Conservation (phyloP, 2,888 invertebrate species). For the Drosophila bunnanda region DNA sequence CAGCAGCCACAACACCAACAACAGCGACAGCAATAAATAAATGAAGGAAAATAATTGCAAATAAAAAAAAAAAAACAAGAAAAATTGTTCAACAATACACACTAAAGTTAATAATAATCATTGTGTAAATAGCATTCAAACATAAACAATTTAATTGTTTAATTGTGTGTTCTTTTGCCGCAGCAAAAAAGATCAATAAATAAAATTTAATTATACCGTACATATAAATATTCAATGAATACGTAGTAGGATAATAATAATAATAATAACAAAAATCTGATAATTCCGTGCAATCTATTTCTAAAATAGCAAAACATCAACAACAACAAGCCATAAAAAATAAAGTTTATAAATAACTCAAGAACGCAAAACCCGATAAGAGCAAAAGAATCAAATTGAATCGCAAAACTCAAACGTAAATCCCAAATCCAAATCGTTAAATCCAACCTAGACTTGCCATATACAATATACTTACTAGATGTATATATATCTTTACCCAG, state of each 20-base stretch:
- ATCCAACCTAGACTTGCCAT: conserved; percentile 43
- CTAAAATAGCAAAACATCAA: conserved; percentile 68
- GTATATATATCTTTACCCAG: conserved; percentile 1
- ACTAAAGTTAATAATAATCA: conserved; percentile 39
- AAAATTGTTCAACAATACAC: conserved; percentile 47
- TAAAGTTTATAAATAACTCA: conserved; percentile 48
- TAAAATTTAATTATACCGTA: conserved; percentile 30
- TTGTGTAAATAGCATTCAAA: conserved; percentile 67
- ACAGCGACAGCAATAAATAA: conserved; percentile 40
- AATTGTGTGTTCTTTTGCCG: conserved; percentile 58
- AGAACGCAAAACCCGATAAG: conserved; percentile 38
- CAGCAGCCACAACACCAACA: conserved; percentile 15
- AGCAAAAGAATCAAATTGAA: conserved; percentile 48
- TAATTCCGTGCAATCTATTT: conserved; percentile 80
- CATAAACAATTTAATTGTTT: conserved; percentile 78
- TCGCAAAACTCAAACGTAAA: conserved; percentile 40
- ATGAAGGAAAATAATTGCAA: conserved; percentile 23
- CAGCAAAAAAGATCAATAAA: conserved; percentile 20
- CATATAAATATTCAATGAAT: conserved; percentile 60
- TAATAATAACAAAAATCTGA: conserved; percentile 53
- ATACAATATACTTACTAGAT: conserved; percentile 12
- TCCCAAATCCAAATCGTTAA: conserved; percentile 26
- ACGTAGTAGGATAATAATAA: conserved; percentile 64
- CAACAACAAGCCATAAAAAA: conserved; percentile 54
- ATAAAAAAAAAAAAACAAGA: conserved; percentile 31